phyloP scores from a whole-genome alignment of 2,113 vertebrate genomes.

The Pseudorasbora parva region DNA sequence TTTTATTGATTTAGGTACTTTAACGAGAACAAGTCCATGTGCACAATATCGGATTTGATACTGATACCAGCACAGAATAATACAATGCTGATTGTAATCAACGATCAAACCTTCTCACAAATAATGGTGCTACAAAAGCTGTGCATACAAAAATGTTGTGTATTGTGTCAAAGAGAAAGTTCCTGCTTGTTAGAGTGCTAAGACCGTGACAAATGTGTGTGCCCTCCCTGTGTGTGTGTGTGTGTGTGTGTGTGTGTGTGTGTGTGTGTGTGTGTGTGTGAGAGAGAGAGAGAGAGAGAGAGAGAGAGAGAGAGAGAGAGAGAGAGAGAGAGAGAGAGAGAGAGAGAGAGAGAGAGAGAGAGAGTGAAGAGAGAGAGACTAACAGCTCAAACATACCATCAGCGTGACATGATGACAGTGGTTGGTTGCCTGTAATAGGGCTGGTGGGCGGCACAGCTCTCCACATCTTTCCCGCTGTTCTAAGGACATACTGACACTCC shows the following conservation, averaged over 20 bases:
- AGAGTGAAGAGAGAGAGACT: background rate
- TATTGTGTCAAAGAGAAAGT: slow-evolving; percentile 34
- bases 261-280: background rate
- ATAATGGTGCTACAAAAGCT: slow-evolving; percentile 8
- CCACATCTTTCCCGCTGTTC: slow-evolving; percentile 38
- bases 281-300: too few species aligned
- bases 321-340: too few species aligned
- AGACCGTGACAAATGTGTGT: slow-evolving; percentile 9
- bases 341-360: too few species aligned
- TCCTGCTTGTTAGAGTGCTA: slow-evolving; percentile 15
- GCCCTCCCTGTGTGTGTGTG: background rate
- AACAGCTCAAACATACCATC: slow-evolving; percentile 28
- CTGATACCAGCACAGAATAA: background rate
- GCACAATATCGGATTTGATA: background rate
- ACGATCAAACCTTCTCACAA: background rate
- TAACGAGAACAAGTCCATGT: background rate
- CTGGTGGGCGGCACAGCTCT: slow-evolving; percentile 37
- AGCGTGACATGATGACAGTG: slow-evolving; percentile 43
- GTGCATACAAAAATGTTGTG: background rate
- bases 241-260: background rate
- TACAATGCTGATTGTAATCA: background rate
- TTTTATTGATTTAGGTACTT: background rate
- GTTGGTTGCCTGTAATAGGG: slow-evolving; percentile 38
- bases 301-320: too few species aligned
- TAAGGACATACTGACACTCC: slow-evolving; percentile 40